Evolutionary conservation across 2,888 invertebrate species (phyloP).

Genomic region (Noctua janthina): DNA sequence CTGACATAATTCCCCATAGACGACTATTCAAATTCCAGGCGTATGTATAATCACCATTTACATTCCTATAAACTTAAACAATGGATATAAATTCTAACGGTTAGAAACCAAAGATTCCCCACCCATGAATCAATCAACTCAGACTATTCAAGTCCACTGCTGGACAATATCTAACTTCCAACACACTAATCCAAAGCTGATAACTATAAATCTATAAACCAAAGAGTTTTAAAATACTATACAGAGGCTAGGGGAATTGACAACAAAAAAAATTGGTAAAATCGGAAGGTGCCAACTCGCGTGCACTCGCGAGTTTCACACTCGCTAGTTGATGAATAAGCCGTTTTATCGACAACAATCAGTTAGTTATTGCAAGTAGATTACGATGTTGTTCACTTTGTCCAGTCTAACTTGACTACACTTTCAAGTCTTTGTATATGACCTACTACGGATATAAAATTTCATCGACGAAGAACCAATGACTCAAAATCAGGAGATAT

Average conservation of each 20-base stretch:
- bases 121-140: not conserved
- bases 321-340: too few relatives aligned
- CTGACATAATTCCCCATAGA: slow-evolving; percentile 17
- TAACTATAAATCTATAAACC: not conserved
- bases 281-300: too few relatives aligned
- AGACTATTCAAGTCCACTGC: not conserved
- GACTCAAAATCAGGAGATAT: not conserved
- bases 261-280: too few relatives aligned
- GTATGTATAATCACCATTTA: too few relatives aligned
- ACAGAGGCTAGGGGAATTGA: too few relatives aligned
- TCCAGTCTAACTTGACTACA: not conserved
- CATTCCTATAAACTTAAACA: slow-evolving; percentile 30
- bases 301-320: too few relatives aligned
- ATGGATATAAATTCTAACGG: slow-evolving; percentile 57
- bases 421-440: not conserved
- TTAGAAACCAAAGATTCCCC: not conserved
- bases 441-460: not conserved
- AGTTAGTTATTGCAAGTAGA: not conserved
- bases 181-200: not conserved
- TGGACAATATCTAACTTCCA: not conserved
- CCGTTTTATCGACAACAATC: too few relatives aligned
- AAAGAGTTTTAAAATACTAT: not conserved
- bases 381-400: not conserved
- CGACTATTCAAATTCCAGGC: slow-evolving; percentile 21
- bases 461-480: not conserved